Evolutionary conservation across 2,113 vertebrate species (phyloP).

Genomic region (Ictidomys tridecemlineatus): DNA sequence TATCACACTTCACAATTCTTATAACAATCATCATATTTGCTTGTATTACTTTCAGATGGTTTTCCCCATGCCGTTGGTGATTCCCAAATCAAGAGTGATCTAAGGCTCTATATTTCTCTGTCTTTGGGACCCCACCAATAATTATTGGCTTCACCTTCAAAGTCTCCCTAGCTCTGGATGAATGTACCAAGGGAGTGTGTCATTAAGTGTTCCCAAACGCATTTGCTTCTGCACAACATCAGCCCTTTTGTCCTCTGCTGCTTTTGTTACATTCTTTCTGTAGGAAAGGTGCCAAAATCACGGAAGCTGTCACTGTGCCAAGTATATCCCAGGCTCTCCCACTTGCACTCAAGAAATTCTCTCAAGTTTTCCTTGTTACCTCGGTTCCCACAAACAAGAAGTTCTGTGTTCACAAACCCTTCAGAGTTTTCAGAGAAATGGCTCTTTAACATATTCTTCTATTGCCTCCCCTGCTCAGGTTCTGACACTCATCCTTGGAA

Average conservation of each 20-base stretch:
- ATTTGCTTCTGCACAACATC: neutral
- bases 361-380: neutral
- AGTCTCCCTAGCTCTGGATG: neutral
- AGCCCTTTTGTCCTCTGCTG: neutral
- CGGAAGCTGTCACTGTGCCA: neutral
- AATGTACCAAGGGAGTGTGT: neutral
- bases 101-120: neutral
- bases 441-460: neutral
- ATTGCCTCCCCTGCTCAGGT: neutral
- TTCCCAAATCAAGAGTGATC: neutral
- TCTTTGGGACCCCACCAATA: neutral
- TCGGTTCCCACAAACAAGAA: neutral
- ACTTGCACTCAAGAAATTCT: neutral
- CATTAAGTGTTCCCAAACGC: neutral
- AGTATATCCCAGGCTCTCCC: neutral
- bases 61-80: neutral
- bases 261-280: neutral
- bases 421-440: neutral
- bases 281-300: neutral
- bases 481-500: neutral
- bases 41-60: neutral
- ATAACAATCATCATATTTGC: neutral
- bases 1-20: neutral
- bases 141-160: neutral
- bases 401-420: neutral